phyloP scores from a whole-genome alignment of 37 sponge, comb jelly and placozoan genomes.

The Beroe forskalii region DNA sequence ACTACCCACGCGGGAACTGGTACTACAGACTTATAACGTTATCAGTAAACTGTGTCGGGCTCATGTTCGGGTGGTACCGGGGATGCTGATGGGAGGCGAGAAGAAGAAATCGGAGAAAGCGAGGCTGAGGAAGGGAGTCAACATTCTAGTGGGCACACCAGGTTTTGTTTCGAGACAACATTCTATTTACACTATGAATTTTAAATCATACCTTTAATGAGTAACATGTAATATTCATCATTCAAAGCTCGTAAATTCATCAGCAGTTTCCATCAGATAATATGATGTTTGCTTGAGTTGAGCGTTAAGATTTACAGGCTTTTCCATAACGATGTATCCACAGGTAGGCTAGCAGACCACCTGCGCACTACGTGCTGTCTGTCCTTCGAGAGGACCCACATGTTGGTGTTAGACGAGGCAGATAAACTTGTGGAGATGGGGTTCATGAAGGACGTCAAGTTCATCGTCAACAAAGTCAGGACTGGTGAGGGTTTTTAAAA shows the following conservation, averaged over 20 bases:
- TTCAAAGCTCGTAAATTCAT: no score
- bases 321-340: no score
- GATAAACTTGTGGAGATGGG: slow-evolving; percentile 50
- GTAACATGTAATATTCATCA: no score
- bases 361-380: slow-evolving; percentile 36
- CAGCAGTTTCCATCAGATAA: no score
- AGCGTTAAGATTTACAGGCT: no score
- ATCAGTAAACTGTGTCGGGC: slow-evolving; percentile 25
- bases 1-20: slow-evolving; percentile 22
- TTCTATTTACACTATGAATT: no score
- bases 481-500: neutral
- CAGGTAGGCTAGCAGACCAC: slow-evolving; percentile 20
- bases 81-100: slow-evolving; percentile 54
- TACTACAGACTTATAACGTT: slow-evolving; percentile 12
- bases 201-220: no score
- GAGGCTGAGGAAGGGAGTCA: slow-evolving; percentile 26
- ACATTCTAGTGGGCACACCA: slow-evolving; percentile 33
- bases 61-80: slow-evolving; percentile 9
- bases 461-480: slow-evolving; percentile 16
- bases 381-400: neutral
- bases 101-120: slow-evolving; percentile 52
- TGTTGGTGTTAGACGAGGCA: slow-evolving; percentile 8
- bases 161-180: no score
- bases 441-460: slow-evolving; percentile 43
- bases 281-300: no score